Percentiles rank a stretch among this genome's conserved stretches.
Evolutionary conservation across 2,113 vertebrate species (phyloP).

Genomic region (Oryctolagus cuniculus): mOryCun1.1 NC_091432.1:230672001-230672500

Average conservation of each 20-base stretch:
- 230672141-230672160: not conserved
- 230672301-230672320: too few species aligned
- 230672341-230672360: too few species aligned
- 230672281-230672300: not conserved
- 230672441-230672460: not conserved
- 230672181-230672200: slow-evolving; percentile 21
- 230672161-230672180: not conserved
- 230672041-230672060: not conserved
- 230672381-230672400: too few species aligned
- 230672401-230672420: too few species aligned
- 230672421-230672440: not conserved
- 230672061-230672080: not conserved
- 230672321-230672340: accelerated
- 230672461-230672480: not conserved
- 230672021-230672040: too few species aligned
- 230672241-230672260: not conserved
- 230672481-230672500: not conserved
- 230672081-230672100: not conserved
- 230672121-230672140: not conserved
- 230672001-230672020: too few species aligned
- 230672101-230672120: not conserved
- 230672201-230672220: not conserved
- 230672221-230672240: not conserved
- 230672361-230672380: too few species aligned
- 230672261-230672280: not conserved